These are phyloP conservation scores for Pygoscelis adeliae DNA, from an alignment of 2,113 vertebrate species.

Conservation along the genomic window DNA sequence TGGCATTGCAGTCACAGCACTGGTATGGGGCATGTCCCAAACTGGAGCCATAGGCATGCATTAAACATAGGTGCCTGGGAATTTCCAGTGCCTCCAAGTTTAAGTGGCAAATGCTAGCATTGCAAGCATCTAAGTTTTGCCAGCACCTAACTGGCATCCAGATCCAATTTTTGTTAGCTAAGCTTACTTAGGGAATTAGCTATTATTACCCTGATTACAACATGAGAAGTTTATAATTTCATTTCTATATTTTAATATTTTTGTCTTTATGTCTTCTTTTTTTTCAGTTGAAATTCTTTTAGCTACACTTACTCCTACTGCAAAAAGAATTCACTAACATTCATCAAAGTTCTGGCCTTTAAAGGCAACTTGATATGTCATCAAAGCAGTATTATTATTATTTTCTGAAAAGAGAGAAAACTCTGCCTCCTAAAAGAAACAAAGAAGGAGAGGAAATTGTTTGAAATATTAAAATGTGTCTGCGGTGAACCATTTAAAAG, in stretches of 20 bases:
- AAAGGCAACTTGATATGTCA: neutral
- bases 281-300: neutral
- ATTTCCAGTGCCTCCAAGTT: neutral
- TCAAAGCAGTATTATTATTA: neutral
- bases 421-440: neutral
- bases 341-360: neutral
- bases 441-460: neutral
- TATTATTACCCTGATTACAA: neutral
- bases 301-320: neutral
- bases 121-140: neutral
- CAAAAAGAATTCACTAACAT: neutral
- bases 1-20: neutral
- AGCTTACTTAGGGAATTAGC: neutral
- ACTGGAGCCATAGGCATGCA: neutral
- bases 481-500: neutral
- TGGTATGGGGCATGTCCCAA: accelerated
- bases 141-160: neutral
- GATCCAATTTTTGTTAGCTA: neutral
- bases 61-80: neutral
- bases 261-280: neutral
- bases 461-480: neutral
- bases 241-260: neutral
- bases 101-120: neutral
- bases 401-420: neutral
- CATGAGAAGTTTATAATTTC: neutral